Evolutionary conservation across 2,797 vertebrate species (phyloP).

Genomic region (Lepus townsendii): DNA sequence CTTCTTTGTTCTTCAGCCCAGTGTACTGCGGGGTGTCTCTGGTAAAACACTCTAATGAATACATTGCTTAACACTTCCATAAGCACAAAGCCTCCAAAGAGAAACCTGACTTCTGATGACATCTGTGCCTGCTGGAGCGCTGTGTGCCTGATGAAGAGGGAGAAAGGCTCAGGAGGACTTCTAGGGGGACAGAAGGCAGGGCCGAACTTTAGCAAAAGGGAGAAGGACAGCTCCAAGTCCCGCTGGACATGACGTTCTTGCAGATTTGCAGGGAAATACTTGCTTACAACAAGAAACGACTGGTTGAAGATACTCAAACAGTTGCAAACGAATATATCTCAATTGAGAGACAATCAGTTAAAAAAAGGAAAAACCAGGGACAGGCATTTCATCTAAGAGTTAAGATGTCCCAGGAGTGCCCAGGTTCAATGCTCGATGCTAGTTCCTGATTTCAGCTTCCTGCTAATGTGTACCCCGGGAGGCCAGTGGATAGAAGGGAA

Average conservation of each 20-base stretch:
- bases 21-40: background rate
- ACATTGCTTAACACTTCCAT: background rate
- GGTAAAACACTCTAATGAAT: background rate
- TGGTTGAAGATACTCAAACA: background rate
- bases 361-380: background rate
- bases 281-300: slow-evolving; percentile 3
- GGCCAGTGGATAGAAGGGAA: too few relatives aligned
- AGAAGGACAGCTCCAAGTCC: background rate
- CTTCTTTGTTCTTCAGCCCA: background rate
- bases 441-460: too few relatives aligned
- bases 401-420: too few relatives aligned
- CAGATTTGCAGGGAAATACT: background rate
- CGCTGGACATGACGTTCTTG: background rate
- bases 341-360: slow-evolving; percentile 27
- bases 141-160: background rate
- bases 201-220: background rate
- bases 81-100: background rate
- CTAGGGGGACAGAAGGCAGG: background rate
- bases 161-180: background rate
- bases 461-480: too few relatives aligned
- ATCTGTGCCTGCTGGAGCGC: background rate
- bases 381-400: too few relatives aligned
- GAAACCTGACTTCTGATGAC: background rate
- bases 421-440: too few relatives aligned
- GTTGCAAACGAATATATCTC: background rate